Base-by-base conservation (phyloP, 2,888 invertebrate species). In the Perithous albicinctus region DNA sequence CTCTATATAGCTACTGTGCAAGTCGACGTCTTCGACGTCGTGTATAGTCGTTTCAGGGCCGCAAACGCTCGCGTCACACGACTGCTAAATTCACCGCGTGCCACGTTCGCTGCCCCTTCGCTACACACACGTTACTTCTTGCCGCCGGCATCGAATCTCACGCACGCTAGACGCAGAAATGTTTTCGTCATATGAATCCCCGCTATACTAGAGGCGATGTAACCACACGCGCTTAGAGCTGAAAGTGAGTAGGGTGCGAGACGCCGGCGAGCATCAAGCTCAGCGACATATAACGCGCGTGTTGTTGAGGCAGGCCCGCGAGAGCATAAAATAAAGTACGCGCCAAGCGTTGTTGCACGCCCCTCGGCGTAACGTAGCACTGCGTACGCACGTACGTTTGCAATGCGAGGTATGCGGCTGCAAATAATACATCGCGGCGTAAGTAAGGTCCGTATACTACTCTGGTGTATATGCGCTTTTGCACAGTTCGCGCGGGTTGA, bases 261-360 rank as follows among this genome's bases (percentile, higher is more conserved):
- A 35, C 41, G 63, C 41, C 7, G 41, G 18, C 26, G 5, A 48
- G 18, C 20, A 18, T 1, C 20, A 4, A 48, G 20, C 54, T 26
- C 63, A n/a, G 20, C 69, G 51, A 69, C 77, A 51, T 72, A 69
- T 63, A 77, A 77, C 66, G 77, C 67, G 54, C 63, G 41, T 63
- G 61, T 80, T 67, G 85, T 88, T 86, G 87, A 86, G 87, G 88
- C 86, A 89, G 88, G 81, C 85, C 78, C 76, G 72, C 32, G 80
- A 84, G 83, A 85, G 87, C 89, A 80, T 85, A 86, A 88, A 89
- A 89, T 88, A 87, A 89, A 88, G 67, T 77, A 81, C 35, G 43
- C 77, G 67, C 43, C n/a, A n/a, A n/a, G 61, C 48, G 59, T 63
- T 48, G 29, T 32, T 48, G n/a, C 12, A 35, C 32, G 66, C 66